phyloP scores from a whole-genome alignment of 1,140 invertebrate species.

The Oncopodura yosiiana region DNA sequence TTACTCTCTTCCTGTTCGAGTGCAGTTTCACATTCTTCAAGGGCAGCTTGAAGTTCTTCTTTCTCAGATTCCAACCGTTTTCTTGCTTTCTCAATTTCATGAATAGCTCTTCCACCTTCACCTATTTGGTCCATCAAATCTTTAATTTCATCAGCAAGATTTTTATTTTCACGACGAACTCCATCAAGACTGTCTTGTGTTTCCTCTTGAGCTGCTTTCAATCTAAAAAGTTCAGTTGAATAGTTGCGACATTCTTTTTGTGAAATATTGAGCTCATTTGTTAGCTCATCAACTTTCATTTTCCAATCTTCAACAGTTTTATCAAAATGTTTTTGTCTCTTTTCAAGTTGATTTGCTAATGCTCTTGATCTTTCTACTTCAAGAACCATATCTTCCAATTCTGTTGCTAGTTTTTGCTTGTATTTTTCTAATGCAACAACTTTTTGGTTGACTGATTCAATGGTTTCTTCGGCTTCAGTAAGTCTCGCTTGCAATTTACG shows the following conservation, averaged over 20 bases:
- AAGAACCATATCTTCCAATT: conserved; percentile 94
- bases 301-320: conserved; percentile 99
- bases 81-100: conserved; percentile 95
- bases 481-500: conserved; percentile 90
- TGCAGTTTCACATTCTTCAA: conserved; percentile 96
- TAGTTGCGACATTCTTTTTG: conserved; percentile 98
- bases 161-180: conserved; percentile 97
- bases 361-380: conserved; percentile 94
- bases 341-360: conserved; percentile 90
- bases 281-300: conserved; percentile 93
- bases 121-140: conserved; percentile 82
- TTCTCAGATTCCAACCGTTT: conserved; percentile 97
- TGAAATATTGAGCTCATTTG: conserved; percentile 90
- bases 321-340: conserved; percentile 99
- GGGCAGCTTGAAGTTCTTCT: conserved; percentile 94
- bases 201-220: conserved; percentile 81
- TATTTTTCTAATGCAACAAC: conserved; percentile 92
- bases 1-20: conserved; percentile 98
- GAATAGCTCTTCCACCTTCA: conserved; percentile 95
- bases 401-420: conserved; percentile 86
- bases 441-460: conserved; percentile 94
- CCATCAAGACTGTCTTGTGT: conserved; percentile 91
- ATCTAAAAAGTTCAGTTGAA: conserved; percentile 73
- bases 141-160: conserved; percentile 95
- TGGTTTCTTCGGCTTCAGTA: conserved; percentile 91